These are phyloP conservation scores for Sesamia nonagrioides DNA, from an alignment of 1,140 invertebrate species.

Conservation along the genomic window DNA sequence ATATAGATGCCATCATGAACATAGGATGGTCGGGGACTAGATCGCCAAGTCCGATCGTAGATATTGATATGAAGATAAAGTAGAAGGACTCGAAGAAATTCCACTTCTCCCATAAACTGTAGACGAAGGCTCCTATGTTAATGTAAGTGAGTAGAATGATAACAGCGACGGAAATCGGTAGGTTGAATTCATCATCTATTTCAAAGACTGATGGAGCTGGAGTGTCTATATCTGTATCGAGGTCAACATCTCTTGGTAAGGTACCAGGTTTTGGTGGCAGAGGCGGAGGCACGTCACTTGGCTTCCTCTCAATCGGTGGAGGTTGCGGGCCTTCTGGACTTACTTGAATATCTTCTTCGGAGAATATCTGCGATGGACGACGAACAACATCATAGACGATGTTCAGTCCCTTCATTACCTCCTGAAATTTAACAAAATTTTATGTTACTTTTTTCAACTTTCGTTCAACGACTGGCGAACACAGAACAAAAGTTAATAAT, in stretches of 20 bases:
- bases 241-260: slow-evolving; percentile 64
- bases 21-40: slow-evolving; percentile 95
- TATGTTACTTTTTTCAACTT: slow-evolving; percentile 51
- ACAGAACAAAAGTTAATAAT: slow-evolving; percentile 57
- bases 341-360: slow-evolving; percentile 83
- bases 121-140: slow-evolving; percentile 93
- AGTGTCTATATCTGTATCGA: slow-evolving; percentile 89
- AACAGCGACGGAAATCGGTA: slow-evolving; percentile 95
- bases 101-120: slow-evolving; percentile 94
- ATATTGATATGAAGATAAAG: slow-evolving; percentile 98
- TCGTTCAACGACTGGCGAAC: slow-evolving; percentile 36
- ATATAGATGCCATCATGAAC: slow-evolving; percentile 97
- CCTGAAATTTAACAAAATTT: slow-evolving; percentile 85
- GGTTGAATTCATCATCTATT: slow-evolving; percentile 97
- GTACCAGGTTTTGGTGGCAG: slow-evolving; percentile 78
- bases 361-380: slow-evolving; percentile 91
- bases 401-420: slow-evolving; percentile 94
- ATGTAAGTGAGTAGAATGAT: slow-evolving; percentile 95
- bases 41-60: slow-evolving; percentile 97
- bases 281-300: slow-evolving; percentile 78
- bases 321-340: slow-evolving; percentile 54
- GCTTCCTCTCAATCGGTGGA: slow-evolving; percentile 69
- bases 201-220: slow-evolving; percentile 91
- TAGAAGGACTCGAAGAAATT: slow-evolving; percentile 96
- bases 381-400: slow-evolving; percentile 93